These are phyloP conservation scores for Micromesistius poutassou DNA, from an alignment of 2,797 vertebrate genomes.

Conservation along the genomic window DNA sequence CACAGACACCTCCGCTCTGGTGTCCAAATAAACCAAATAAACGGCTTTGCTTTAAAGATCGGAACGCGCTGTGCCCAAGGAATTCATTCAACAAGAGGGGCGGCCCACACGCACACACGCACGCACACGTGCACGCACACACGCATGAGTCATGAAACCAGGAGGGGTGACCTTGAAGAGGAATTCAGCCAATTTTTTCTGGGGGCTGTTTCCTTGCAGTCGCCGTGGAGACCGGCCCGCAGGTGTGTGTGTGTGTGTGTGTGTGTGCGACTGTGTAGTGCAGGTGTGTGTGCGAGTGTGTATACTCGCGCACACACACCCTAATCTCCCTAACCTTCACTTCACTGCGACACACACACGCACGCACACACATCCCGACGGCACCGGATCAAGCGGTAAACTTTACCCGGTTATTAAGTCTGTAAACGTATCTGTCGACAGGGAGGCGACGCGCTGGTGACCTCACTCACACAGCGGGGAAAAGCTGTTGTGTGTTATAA, in stretches of 20 bases:
- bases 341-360: slow-evolving; percentile 2
- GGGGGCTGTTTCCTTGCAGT: background rate
- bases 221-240: slow-evolving; percentile 27
- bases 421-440: slow-evolving; percentile 1
- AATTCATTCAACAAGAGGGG: background rate
- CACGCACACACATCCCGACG: slow-evolving; percentile 13
- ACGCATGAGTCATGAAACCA: background rate
- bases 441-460: background rate
- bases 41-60: background rate
- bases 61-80: background rate
- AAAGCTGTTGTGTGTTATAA: background rate
- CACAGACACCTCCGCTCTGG: no score
- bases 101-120: slow-evolving; percentile 10
- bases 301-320: no score
- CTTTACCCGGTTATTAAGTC: slow-evolving; percentile 9
- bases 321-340: slow-evolving; percentile 35
- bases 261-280: no score
- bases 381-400: slow-evolving; percentile 14
- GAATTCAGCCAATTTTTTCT: slow-evolving; percentile 28
- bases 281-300: background rate
- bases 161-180: slow-evolving; percentile 41
- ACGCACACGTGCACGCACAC: slow-evolving; percentile 1
- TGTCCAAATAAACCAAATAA: background rate
- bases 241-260: background rate
- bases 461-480: background rate